Conservation (phyloP, 1,140 invertebrate species). For the Drosophila tropicalis region DNA sequence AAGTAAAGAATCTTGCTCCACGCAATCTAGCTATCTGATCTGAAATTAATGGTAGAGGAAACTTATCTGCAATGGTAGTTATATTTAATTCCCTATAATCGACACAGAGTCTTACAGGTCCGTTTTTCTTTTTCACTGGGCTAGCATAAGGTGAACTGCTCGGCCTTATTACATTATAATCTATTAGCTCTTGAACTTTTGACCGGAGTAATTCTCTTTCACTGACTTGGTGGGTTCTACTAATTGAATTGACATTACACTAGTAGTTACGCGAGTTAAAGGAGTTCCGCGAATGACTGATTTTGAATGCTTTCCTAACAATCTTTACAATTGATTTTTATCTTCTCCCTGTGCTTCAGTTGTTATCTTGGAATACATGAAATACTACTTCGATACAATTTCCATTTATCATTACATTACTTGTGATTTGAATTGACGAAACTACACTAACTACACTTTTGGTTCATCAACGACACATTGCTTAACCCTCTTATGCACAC, state of each 20-base stretch:
- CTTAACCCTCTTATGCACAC: constrained; percentile 18
- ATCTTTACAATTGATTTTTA: constrained; percentile 15
- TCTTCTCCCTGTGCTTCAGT: not conserved
- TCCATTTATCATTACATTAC: no score
- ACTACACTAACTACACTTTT: constrained; percentile 10
- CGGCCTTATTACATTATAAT: constrained; percentile 23
- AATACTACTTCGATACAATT: no score
- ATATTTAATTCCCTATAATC: no score
- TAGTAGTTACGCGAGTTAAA: constrained; percentile 8
- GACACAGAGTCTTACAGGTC: no score
- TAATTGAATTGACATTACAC: constrained; percentile 19
- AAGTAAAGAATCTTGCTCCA: no score
- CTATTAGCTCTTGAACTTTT: constrained; percentile 25
- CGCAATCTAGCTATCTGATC: no score
- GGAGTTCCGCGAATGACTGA: constrained; percentile 21
- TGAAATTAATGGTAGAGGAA: no score
- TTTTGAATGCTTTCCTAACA: constrained; percentile 14
- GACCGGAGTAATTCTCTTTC: constrained; percentile 20
- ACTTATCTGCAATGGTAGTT: no score
- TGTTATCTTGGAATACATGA: constrained; percentile 1
- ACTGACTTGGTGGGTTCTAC: constrained; percentile 11
- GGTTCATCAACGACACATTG: constrained; percentile 16
- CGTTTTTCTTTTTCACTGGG: constrained; percentile 25
- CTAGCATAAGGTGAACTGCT: constrained; percentile 23
- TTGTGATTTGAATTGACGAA: no score